Evolutionary conservation across 1,140 invertebrate genomes (phyloP), one percentile per base, ranked within the genome.

Genomic region (Drosophila trapezifrons): DNA sequence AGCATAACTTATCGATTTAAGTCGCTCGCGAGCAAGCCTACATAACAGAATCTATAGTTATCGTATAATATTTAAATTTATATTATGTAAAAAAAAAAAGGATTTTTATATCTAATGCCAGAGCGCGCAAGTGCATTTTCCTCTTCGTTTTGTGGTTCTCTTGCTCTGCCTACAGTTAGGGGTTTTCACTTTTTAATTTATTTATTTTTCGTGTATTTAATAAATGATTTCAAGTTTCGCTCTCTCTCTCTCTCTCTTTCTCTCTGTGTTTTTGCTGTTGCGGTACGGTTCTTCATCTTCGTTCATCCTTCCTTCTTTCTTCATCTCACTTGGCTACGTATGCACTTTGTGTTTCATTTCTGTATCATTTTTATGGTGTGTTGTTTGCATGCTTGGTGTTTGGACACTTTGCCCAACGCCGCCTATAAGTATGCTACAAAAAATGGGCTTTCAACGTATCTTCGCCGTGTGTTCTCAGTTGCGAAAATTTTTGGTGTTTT

Each of bases 391-490:
- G 47, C n/a, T 60, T 64, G 65, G 45, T 51, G 35, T 69, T 69
- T 37, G 65, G 65, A 69, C 27, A 69, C 52, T 17, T 66, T 43
- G n/a, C 12, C 29, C 46, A 69, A 69, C 59, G 43, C 45, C 66
- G 54, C 74, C 60, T 32, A 51, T 45, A 83, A 67, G 52, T 79
- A 60, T 69, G 80, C 76, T 83, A 78, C 69, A 65, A 71, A 55
- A 51, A 47, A 40, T 57, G 58, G 42, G 20, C 32, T 57, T 42
- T 46, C n/a, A 37, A 46, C 25, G 18, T 49, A 37, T 52, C 56
- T 22, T 35, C 49, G 69, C 46, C 42, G 47, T 54, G 47, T 54
- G 32, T 55, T 49, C 18, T 62, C 25, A 42, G 27, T 46, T 76
- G 32, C 59, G 22, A 56, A 55, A 37, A 18, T 29, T 63, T 13